Evolutionary conservation across 2,888 invertebrate genomes (phyloP), one percentile per base, ranked within the genome.

Genomic region (Adelognathus sp.): DNA sequence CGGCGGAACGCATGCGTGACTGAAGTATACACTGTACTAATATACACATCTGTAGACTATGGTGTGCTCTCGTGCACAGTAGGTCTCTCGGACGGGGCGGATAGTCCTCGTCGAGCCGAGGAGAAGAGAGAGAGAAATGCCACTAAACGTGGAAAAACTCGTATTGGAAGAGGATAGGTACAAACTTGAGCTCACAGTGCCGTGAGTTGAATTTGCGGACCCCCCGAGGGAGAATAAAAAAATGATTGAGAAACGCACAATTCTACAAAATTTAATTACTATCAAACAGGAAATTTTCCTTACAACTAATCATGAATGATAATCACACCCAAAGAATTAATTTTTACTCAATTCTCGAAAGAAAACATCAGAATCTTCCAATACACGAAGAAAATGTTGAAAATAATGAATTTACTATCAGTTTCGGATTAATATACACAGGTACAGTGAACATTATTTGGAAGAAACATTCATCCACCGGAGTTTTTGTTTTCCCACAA

Each of bases 361-460:
- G 24, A 6, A 44, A 39, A 60, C 50, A 64, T 50, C 1, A 3
- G 50, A 4, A n/a, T 11, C 4, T 21, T 50, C 24, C 1, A 21
- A n/a, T n/a, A 50, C 9, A 50, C n/a, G 50, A 4, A 24, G 44
- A 54, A 70, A 80, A 63, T 27, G 54, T 63, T 54, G 67, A 72
- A 75, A 74, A 63, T 64, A 79, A 71, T 21, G 50, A 50, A 24
- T 24, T 50, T 11, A 18, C 18, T 52, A 33, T n/a, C n/a, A n/a
- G n/a, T n/a, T n/a, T n/a, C n/a, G n/a, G n/a, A n/a, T n/a, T n/a
- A n/a, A n/a, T n/a, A n/a, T n/a, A n/a, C n/a, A n/a, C n/a, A n/a
- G n/a, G n/a, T n/a, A n/a, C n/a, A n/a, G n/a, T n/a, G n/a, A n/a
- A n/a, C n/a, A n/a, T n/a, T n/a, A n/a, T n/a, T n/a, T n/a, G n/a